These are phyloP conservation scores for Chesias legatella DNA, from an alignment of 2,888 invertebrate genomes.

Conservation along the genomic window DNA sequence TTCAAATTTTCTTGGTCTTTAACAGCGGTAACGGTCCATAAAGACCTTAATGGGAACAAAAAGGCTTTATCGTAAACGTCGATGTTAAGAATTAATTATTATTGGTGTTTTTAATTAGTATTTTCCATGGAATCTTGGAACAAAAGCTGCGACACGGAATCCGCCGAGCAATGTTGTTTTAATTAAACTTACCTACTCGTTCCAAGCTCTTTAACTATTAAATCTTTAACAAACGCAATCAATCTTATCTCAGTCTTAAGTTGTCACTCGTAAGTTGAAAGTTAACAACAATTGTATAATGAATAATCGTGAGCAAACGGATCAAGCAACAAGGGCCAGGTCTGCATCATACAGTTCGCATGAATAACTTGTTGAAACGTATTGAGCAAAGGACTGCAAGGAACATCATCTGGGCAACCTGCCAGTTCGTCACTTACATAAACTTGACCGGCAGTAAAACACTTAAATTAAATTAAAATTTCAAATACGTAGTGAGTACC, in stretches of 20 bases:
- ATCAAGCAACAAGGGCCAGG: too few relatives aligned
- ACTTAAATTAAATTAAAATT: slow-evolving; percentile 41
- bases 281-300: too few relatives aligned
- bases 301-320: too few relatives aligned
- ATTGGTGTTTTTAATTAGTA: slow-evolving; percentile 60
- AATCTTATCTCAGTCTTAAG: slow-evolving; percentile 25
- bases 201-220: slow-evolving; percentile 35
- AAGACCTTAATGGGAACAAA: slow-evolving; percentile 34
- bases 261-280: slow-evolving; percentile 2
- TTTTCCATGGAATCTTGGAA: slow-evolving; percentile 35
- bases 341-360: too few relatives aligned
- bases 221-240: slow-evolving; percentile 28
- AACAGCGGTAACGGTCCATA: slow-evolving; percentile 23
- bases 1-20: slow-evolving; percentile 29
- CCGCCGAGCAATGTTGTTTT: slow-evolving; percentile 52
- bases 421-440: slow-evolving; percentile 11
- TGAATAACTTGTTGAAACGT: neutral
- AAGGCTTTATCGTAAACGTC: slow-evolving; percentile 44
- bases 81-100: slow-evolving; percentile 62
- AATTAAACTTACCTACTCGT: slow-evolving; percentile 58
- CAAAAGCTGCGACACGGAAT: slow-evolving; percentile 36
- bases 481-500: slow-evolving; percentile 24
- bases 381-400: slow-evolving; percentile 22
- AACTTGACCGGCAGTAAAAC: slow-evolving; percentile 23
- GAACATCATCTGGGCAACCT: slow-evolving; percentile 11